Base-by-base conservation (phyloP, 2,113 vertebrate genomes). In the Tachysurus vachellii region DNA sequence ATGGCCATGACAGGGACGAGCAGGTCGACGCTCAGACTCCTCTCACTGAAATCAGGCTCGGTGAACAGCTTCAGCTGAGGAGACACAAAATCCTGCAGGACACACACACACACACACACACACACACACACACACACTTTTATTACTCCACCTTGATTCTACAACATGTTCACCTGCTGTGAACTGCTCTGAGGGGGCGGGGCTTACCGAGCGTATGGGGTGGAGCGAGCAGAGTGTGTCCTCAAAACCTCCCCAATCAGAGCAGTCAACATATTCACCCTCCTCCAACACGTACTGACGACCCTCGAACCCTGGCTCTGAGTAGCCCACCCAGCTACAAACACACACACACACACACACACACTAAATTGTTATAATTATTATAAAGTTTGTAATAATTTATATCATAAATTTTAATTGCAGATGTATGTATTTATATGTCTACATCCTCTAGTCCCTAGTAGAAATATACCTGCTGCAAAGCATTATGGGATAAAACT, bases 261-360 rank as follows among this genome's bases (percentile, higher is more conserved):
- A 95, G 95, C 94, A 97, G 61, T 97, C 93, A 83, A 89, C 93
- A 85, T 97, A 99, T 0, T 96, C 95, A 79, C 98, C 98, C 94
- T 99, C 98, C 92, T 99, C 98, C 89, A 99, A 93, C 90, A 99
- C 89, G 92, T 97, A 99, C 92, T 99, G 98, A 87, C 96, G 97
- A 11, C 97, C 98, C 88, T 95, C 95, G 86, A 97, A 98, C n/a
- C 94, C 94, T 26, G 95, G 92, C 85, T 97, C 96, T 77, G 96
- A 96, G n/a, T 97, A 99, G 12, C 96, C 98, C 2, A 98, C 96
- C 97, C 98, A 99, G 3, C 98, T 99, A 84, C 31, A 86, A 42
- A 87, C 47, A 85, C 77, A 85, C 56, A 53, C 23, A 81, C 54
- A 79, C 57, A 85, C 70, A 76, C 23, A 75, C n/a, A 87, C 6